Conservation (phyloP, 1,140 invertebrate species). For the Euglossa dilemma region DNA sequence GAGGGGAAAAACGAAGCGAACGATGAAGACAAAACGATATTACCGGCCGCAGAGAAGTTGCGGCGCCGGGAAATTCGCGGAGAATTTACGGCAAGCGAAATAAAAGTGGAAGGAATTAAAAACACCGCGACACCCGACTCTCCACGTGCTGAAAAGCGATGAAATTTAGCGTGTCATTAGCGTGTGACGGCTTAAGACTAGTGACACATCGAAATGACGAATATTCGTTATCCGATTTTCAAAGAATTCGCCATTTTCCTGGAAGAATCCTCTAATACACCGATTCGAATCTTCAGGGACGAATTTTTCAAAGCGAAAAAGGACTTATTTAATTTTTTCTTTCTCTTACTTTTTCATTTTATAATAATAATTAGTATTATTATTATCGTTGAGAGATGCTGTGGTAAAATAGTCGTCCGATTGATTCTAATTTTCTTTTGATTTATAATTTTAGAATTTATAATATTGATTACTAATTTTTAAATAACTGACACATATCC, state of each 20-base stretch:
- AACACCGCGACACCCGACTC: not conserved
- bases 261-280: not conserved
- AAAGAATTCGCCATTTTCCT: not conserved
- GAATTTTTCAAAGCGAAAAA: too few species aligned
- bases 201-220: not conserved
- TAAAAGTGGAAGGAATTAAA: slow-evolving; percentile 52
- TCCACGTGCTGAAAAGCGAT: too few species aligned
- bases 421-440: too few species aligned
- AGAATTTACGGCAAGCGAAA: slow-evolving; percentile 48
- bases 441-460: too few species aligned
- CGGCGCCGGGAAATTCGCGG: slow-evolving; percentile 36
- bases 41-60: slow-evolving; percentile 16
- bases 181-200: slow-evolving; percentile 2
- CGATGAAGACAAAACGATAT: slow-evolving; percentile 45
- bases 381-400: too few species aligned
- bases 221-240: not conserved
- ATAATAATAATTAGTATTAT: too few species aligned
- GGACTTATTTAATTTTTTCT: too few species aligned
- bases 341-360: too few species aligned
- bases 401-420: too few species aligned
- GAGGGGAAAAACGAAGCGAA: not conserved
- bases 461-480: too few species aligned
- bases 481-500: too few species aligned
- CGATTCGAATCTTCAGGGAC: too few species aligned
- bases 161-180: slow-evolving; percentile 27